Evolutionary conservation across 2,113 vertebrate species (phyloP).

Genomic region (Alouatta palliata): DNA sequence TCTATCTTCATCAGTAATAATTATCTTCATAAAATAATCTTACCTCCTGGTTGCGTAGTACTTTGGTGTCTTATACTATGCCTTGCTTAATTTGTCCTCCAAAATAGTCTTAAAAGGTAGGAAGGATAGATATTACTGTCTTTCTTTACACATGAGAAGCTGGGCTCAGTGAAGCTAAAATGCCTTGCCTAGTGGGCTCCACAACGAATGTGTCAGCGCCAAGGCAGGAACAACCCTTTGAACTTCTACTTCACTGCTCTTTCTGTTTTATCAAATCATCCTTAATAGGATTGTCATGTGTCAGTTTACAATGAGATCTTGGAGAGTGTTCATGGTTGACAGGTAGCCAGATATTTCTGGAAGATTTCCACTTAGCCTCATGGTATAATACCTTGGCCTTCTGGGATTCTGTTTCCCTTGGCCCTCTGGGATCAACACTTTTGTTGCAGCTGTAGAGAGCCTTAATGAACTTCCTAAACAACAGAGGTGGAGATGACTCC

Average conservation of each 20-base stretch:
- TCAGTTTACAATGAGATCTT: not conserved
- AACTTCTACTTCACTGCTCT: not conserved
- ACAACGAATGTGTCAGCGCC: not conserved
- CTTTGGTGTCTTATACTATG: not conserved
- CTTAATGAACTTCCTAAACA: not conserved
- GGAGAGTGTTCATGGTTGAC: not conserved
- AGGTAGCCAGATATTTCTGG: not conserved
- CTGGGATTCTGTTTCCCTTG: not conserved
- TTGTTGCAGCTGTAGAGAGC: not conserved
- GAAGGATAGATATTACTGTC: not conserved
- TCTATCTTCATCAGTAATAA: not conserved
- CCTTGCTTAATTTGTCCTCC: not conserved
- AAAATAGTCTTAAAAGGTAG: not conserved
- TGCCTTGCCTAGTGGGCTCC: not conserved
- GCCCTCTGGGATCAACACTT: not conserved
- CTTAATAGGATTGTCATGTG: not conserved
- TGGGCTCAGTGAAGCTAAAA: not conserved
- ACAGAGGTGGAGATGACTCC: not conserved
- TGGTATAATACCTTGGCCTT: not conserved
- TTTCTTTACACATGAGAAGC: not conserved
- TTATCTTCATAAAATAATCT: not conserved
- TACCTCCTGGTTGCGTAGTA: not conserved
- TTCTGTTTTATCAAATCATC: not conserved
- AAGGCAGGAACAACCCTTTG: not conserved
- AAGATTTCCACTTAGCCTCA: not conserved